phyloP scores from a whole-genome alignment of 2,797 vertebrate genomes.

The Ceyx erithaca region DNA sequence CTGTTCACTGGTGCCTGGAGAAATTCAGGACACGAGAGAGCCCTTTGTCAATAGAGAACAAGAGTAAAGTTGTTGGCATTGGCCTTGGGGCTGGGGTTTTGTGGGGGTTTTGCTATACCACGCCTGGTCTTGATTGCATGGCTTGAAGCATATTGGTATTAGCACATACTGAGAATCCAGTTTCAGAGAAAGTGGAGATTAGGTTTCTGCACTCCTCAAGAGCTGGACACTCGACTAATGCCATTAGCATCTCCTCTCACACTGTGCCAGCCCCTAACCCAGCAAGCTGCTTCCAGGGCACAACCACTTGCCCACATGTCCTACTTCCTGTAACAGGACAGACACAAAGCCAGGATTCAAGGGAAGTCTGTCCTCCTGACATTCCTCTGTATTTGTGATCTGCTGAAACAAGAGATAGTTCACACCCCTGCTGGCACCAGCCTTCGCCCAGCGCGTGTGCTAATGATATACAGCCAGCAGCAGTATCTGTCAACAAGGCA shows the following conservation, averaged over 20 bases:
- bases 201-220: slow-evolving; percentile 46
- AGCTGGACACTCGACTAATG: neutral
- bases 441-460: neutral
- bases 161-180: slow-evolving; percentile 61
- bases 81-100: neutral
- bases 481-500: slow-evolving; percentile 13
- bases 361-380: neutral
- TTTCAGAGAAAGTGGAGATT: slow-evolving; percentile 68
- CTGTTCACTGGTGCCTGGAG: neutral
- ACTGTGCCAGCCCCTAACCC: neutral
- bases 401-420: slow-evolving; percentile 47
- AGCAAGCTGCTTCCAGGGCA: neutral
- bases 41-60: neutral
- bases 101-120: neutral
- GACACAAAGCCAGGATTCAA: neutral
- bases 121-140: neutral
- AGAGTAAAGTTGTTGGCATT: neutral
- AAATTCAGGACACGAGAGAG: neutral
- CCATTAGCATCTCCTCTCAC: neutral
- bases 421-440: slow-evolving; percentile 51
- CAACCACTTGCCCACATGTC: accelerated
- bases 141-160: neutral
- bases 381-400: neutral
- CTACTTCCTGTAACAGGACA: accelerated
- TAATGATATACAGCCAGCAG: slow-evolving; percentile 42